Evolutionary conservation across 2,888 invertebrate genomes (phyloP), one percentile per base, ranked within the genome.

Genomic region (Cecidostiba fungosa): DNA sequence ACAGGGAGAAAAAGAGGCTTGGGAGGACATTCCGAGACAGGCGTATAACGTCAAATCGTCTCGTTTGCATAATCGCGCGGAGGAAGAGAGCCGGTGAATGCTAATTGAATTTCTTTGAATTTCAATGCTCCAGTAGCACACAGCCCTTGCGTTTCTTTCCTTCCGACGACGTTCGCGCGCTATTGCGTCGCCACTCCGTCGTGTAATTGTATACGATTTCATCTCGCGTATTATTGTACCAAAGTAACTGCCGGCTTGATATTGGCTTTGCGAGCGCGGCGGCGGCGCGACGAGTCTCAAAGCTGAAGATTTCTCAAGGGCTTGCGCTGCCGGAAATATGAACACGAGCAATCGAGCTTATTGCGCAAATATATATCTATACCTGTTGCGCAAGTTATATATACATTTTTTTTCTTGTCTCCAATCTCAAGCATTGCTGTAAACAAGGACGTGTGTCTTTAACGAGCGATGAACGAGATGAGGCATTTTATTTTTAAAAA

Each of bases 81-180:
- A 50, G 50, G 50, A 6, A 78, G 59, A 76, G 80, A 78, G 47
- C 70, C 36, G 36, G 78, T 83, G 82, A 54, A 83, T 84, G 83
- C 86, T 85, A 86, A 86, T 87, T 87, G 87, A 87, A 86, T 86
- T n/a, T 84, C 85, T 84, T 77, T 82, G 86, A 84, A 85, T 82
- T 80, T 84, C 47, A 83, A 86, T 84, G 78, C 80, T 80, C 1
- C 26, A n/a, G n/a, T 10, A 23, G 62, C 19, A 1, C 36, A n/a
- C 26, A 69, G 23, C 39, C 19, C 43, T 29, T 43, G 69, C 36
- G 19, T 47, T 62, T 54, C 23, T 72, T 72, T 72, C 72, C 14
- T 39, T 43, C 12, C 43, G 14, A 29, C 36, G 70, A 19, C 32
- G 29, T 69, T 69, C 32, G 32, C 59, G 74, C 72, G 43, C 70